These are phyloP conservation scores for Poecile atricapillus DNA, from an alignment of 2,113 vertebrate genomes.

Conservation along the genomic window DNA sequence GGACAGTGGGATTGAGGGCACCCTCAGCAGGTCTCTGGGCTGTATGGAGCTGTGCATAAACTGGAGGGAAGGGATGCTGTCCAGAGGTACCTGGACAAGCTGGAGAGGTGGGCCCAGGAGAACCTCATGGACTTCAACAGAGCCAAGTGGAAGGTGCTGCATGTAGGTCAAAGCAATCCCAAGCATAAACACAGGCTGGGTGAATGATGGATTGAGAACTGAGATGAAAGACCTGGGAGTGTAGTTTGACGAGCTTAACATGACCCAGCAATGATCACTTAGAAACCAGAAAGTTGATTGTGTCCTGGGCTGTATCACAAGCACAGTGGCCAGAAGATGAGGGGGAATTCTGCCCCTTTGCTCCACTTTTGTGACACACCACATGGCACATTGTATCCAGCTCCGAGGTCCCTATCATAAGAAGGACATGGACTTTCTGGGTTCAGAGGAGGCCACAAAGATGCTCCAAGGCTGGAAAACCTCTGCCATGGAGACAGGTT, in stretches of 20 bases:
- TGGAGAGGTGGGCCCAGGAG: too few species aligned
- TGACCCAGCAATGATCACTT: too few species aligned
- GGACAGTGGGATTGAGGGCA: background rate
- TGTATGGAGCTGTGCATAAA: background rate
- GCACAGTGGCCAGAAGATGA: background rate
- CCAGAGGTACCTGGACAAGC: background rate
- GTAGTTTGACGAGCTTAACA: fast-evolving
- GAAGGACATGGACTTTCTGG: fast-evolving
- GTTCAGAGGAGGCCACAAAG: background rate
- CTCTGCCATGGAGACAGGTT: background rate
- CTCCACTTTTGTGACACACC: too few species aligned
- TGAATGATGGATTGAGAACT: background rate
- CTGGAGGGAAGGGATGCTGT: too few species aligned
- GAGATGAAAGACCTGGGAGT: background rate
- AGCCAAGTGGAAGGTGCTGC: background rate
- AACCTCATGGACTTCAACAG: background rate
- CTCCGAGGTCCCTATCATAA: background rate
- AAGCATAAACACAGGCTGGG: too few species aligned
- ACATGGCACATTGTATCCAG: fast-evolving
- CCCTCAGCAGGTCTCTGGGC: background rate
- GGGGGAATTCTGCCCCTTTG: background rate
- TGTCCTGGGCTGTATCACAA: background rate
- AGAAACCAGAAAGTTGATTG: background rate
- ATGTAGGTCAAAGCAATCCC: background rate
- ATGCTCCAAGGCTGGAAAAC: background rate